Evolutionary conservation across 2,888 invertebrate genomes (phyloP).

Genomic region (Idaea dimidiata): DNA sequence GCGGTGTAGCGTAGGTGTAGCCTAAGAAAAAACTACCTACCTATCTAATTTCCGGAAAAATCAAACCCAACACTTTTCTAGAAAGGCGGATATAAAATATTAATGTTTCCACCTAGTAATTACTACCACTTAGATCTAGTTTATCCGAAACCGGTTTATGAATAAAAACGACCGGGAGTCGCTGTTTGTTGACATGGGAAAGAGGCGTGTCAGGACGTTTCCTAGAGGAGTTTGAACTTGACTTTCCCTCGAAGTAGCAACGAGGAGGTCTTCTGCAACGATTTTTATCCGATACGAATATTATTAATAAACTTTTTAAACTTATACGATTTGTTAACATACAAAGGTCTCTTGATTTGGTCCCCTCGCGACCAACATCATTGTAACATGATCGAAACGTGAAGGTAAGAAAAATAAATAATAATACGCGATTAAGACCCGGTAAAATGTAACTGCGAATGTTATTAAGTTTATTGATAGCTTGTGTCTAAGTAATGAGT

Average conservation of each 20-base stretch:
- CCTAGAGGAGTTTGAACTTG: slow-evolving; percentile 61
- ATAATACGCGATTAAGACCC: no score
- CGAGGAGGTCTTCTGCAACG: slow-evolving; percentile 11
- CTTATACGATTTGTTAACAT: no score
- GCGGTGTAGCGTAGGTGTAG: no score
- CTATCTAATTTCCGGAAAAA: background rate
- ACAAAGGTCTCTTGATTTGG: no score
- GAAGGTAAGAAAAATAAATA: no score
- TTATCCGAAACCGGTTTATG: background rate
- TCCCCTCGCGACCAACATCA: no score
- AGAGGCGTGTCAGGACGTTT: slow-evolving; percentile 32
- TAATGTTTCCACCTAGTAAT: background rate
- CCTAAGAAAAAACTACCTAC: background rate
- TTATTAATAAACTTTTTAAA: no score
- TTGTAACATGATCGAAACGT: no score
- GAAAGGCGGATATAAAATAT: background rate
- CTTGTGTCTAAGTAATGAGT: no score
- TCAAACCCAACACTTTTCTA: background rate
- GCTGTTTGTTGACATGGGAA: slow-evolving; percentile 14
- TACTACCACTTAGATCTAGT: background rate
- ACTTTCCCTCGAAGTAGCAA: slow-evolving; percentile 56
- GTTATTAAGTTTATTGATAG: no score
- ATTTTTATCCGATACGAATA: no score
- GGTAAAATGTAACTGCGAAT: no score
- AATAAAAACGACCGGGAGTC: background rate